phyloP scores from a whole-genome alignment of 2,113 vertebrate species.

The Grantiella picta region DNA sequence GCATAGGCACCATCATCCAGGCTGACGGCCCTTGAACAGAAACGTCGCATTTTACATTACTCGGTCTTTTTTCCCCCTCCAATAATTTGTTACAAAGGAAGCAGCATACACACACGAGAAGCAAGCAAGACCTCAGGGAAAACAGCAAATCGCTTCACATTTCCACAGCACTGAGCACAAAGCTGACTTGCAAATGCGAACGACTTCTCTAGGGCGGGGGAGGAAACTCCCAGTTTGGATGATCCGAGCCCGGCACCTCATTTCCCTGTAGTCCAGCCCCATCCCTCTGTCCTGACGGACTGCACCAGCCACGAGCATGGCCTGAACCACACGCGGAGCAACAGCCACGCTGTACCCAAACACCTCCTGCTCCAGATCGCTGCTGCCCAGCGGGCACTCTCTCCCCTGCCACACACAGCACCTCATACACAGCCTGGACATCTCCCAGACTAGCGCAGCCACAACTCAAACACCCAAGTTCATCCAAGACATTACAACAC shows the following conservation, averaged over 20 bases:
- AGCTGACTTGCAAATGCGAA: not conserved
- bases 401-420: not conserved
- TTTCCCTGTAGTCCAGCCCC: not conserved
- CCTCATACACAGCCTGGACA: not conserved
- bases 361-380: not conserved
- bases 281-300: fast-evolving
- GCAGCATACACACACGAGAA: not conserved
- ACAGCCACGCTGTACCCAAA: fast-evolving
- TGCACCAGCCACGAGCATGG: not conserved
- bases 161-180: not conserved
- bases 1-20: not conserved
- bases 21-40: not conserved
- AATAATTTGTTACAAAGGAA: not conserved
- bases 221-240: not conserved
- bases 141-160: not conserved
- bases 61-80: not conserved
- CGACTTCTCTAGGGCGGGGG: not conserved
- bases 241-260: not conserved
- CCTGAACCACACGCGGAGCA: not conserved
- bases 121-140: not conserved
- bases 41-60: not conserved
- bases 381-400: not conserved
- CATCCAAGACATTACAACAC: fast-evolving
- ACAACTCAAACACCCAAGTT: not conserved
- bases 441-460: not conserved